Conservation (phyloP, 2,888 invertebrate species). For the Drosophila prolongata region DNA sequence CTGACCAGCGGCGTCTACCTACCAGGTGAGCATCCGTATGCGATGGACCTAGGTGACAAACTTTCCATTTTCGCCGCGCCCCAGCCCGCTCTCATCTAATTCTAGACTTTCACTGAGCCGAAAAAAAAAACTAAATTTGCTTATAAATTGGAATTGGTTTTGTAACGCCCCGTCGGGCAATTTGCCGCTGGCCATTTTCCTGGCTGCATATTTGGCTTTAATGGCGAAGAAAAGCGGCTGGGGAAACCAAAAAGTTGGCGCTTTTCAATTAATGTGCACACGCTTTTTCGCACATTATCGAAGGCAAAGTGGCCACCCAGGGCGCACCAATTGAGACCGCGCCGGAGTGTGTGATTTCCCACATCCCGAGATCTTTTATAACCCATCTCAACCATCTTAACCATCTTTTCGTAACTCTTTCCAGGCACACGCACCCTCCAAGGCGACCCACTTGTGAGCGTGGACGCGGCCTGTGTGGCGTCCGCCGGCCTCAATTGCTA, state of each 20-base stretch:
- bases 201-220: neutral
- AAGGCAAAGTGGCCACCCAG: slow-evolving; percentile 67
- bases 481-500: slow-evolving; percentile 87
- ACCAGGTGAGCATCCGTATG: slow-evolving; percentile 86
- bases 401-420: slow-evolving; percentile 37
- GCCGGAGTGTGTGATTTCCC: slow-evolving; percentile 40
- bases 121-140: slow-evolving; percentile 48
- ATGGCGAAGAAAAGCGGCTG: slow-evolving; percentile 29
- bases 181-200: slow-evolving; percentile 55
- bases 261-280: slow-evolving; percentile 60
- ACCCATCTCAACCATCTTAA: slow-evolving; percentile 6
- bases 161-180: slow-evolving; percentile 67
- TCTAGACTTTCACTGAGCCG: slow-evolving; percentile 70
- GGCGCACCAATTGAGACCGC: slow-evolving; percentile 46
- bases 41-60: slow-evolving; percentile 45
- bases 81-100: slow-evolving; percentile 47
- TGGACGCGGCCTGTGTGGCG: slow-evolving; percentile 87
- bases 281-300: slow-evolving; percentile 73
- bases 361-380: slow-evolving; percentile 20
- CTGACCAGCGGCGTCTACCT: slow-evolving; percentile 89
- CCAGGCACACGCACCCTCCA: slow-evolving; percentile 88
- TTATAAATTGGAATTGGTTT: slow-evolving; percentile 64
- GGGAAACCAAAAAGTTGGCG: slow-evolving; percentile 49
- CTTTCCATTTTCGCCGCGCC: slow-evolving; percentile 67
- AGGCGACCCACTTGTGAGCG: slow-evolving; percentile 88